Evolutionary conservation across 2,888 invertebrate genomes (phyloP).

Genomic region (Drosophila bunnanda): DNA sequence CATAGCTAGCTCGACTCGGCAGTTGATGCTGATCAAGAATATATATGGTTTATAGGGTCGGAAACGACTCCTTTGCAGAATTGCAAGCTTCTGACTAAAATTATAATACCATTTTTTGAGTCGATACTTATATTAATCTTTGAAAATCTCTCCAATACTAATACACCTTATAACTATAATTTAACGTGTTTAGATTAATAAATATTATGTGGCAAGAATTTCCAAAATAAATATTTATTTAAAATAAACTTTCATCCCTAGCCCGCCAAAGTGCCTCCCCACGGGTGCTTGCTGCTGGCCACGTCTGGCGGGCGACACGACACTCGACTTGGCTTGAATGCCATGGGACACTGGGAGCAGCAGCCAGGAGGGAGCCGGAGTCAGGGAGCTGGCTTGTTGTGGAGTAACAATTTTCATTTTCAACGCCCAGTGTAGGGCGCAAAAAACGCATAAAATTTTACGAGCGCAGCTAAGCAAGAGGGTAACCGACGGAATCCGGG

Average conservation of each 20-base stretch:
- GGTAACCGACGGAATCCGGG: conserved; percentile 9
- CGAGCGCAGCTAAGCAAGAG: conserved; percentile 57
- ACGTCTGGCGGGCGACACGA: conserved; percentile 74
- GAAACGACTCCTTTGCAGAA: too few relatives aligned
- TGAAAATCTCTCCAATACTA: too few relatives aligned
- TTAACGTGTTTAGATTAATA: neutral
- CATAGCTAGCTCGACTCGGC: too few relatives aligned
- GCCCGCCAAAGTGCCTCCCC: conserved; percentile 28
- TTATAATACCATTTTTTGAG: too few relatives aligned
- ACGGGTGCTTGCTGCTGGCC: conserved; percentile 61
- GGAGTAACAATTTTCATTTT: conserved; percentile 79
- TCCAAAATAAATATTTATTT: neutral
- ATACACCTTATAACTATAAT: too few relatives aligned
- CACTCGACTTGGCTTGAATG: conserved; percentile 73
- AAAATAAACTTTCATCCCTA: conserved; percentile 27
- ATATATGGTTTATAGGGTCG: too few relatives aligned
- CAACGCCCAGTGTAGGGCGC: conserved; percentile 68
- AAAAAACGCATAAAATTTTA: conserved; percentile 79
- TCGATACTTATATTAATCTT: too few relatives aligned
- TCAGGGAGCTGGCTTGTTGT: conserved; percentile 40
- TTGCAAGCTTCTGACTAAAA: too few relatives aligned
- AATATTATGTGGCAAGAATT: neutral
- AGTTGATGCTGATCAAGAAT: too few relatives aligned
- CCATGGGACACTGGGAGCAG: conserved; percentile 44
- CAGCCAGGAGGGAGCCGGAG: conserved; percentile 14